phyloP scores from a whole-genome alignment of 2,113 vertebrate genomes.

The Pardalotus punctatus region DNA sequence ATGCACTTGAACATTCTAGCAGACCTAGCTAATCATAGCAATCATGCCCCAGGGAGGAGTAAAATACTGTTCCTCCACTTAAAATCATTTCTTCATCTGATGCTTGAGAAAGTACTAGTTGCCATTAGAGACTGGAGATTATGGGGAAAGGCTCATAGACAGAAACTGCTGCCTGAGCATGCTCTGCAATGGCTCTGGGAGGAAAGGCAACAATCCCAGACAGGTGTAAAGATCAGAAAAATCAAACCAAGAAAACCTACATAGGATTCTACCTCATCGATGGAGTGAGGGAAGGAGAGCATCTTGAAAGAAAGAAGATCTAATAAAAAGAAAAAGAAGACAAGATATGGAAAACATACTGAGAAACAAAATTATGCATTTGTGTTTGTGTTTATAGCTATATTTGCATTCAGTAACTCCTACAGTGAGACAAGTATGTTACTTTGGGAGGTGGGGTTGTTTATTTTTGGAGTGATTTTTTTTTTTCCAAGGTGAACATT shows the following conservation, averaged over 20 bases:
- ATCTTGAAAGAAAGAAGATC: neutral
- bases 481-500: neutral
- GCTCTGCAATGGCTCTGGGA: neutral
- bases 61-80: neutral
- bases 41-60: neutral
- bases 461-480: accelerated
- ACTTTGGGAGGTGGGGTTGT: accelerated
- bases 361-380: neutral
- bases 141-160: neutral
- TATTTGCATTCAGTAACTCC: neutral
- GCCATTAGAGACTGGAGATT: neutral
- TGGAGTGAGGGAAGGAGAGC: accelerated
- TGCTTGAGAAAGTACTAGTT: slow-evolving; percentile 10
- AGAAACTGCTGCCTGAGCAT: neutral
- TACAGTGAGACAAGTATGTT: neutral
- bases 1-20: neutral
- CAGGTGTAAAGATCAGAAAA: neutral
- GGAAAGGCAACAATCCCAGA: neutral
- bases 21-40: slow-evolving; percentile 1
- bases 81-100: neutral
- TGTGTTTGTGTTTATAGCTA: neutral
- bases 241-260: neutral
- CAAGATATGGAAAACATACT: neutral
- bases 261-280: neutral
- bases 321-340: neutral